Evolutionary conservation across 1,140 invertebrate genomes (phyloP), one percentile per base, ranked within the genome.

Genomic region (Zaprionus lachaisei): DNA sequence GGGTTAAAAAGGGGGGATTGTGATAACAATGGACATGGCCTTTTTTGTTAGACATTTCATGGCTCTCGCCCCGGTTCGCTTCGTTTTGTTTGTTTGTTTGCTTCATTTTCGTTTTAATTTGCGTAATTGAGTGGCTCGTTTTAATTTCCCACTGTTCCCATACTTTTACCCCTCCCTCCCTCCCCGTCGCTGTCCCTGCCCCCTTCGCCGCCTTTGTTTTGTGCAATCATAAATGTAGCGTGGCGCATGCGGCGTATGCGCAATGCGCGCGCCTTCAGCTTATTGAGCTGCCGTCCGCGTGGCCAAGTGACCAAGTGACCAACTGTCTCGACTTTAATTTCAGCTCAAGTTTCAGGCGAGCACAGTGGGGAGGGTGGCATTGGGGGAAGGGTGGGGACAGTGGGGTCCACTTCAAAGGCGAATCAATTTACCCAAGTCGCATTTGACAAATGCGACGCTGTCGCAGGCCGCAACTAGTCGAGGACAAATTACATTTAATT

Each of bases 51-150:
- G 56, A 72, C 38, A 72, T 78, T 74, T 72, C 41, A 66, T 73
- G 75, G 49, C 58, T 41, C 55, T 37, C 57, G 58, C 31, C 14
- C 14, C 64, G 51, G 34, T 49, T 28, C 37, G 6, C 56, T 60
- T 44, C 54, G 55, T 34, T 77, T 73, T 67, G 49, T 68, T 67
- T 68, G 68, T 64, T 57, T 57, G 57, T 81, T 72, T 83, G 68
- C 80, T 73, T 89, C 81, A 81, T 81, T 87, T 83, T 84, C 78
- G 56, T 90, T 90, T 89, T 89, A 89, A 89, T 89, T 89, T 89
- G 85, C 85, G 81, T 89, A 89, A 89, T 89, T 89, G 85, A 89
- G 84, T 89, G 85, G 75, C 84, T 89, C 84, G 76, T 90, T 90
- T 89, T 89, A 90, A 90, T 89, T 89, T 84, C 68, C 72, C 37